A percentile compares a stretch with the other conserved stretches of the same genome.
Conservation (phyloP, 2,113 vertebrate species). For the Pipra filicauda region DNA sequence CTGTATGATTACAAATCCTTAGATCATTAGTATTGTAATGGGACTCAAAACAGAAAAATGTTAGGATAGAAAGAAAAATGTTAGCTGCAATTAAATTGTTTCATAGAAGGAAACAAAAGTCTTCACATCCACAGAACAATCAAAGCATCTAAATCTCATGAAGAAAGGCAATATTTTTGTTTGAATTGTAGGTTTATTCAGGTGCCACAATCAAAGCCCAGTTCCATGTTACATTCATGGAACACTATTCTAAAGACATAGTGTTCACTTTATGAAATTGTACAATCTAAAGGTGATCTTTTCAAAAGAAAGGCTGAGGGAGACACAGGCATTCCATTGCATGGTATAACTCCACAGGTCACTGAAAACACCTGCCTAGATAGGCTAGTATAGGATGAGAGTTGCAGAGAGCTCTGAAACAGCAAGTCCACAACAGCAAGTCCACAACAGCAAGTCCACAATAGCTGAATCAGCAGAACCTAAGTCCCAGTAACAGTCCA, state of each 20-base stretch:
- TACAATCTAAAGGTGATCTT: neutral
- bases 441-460: neutral
- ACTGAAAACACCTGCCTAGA: neutral
- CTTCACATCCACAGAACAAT: neutral
- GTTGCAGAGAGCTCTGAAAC: neutral
- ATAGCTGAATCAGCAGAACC: slow-evolving; percentile 6
- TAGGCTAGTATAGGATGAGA: neutral
- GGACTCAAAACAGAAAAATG: neutral
- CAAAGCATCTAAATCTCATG: neutral
- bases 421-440: neutral
- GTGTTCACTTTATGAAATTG: neutral
- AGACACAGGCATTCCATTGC: neutral
- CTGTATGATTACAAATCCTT: neutral
- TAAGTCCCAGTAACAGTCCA: neutral
- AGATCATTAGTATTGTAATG: neutral
- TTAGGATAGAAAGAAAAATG: neutral
- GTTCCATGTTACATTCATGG: neutral
- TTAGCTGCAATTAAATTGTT: neutral
- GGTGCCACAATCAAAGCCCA: neutral
- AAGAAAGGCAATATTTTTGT: neutral
- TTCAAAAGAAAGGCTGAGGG: neutral
- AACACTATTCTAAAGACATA: neutral
- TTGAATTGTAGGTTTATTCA: neutral
- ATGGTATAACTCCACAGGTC: neutral
- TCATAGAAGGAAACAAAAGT: neutral